Conservation (phyloP, 2,888 invertebrate genomes). For the Micropterix aruncella region DNA sequence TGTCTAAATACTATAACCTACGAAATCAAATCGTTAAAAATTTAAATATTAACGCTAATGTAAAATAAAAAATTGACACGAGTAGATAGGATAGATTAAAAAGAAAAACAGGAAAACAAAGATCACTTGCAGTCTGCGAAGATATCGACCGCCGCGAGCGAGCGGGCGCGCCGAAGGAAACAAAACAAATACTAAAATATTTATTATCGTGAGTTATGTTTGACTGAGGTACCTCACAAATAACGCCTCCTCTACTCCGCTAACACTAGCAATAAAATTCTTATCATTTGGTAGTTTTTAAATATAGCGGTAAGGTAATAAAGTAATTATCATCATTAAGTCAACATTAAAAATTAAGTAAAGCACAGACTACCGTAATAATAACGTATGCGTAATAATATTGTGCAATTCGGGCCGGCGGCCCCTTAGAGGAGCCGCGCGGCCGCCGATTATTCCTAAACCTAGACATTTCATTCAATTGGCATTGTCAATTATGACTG, state of each 20-base stretch:
- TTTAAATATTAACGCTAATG: slow-evolving; percentile 3
- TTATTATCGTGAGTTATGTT: not conserved
- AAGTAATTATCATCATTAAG: slow-evolving; percentile 2
- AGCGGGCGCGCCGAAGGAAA: slow-evolving; percentile 5
- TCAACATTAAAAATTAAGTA: slow-evolving; percentile 3
- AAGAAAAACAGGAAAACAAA: not conserved
- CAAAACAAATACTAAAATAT: slow-evolving; percentile 5
- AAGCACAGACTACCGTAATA: not conserved
- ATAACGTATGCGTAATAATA: not conserved
- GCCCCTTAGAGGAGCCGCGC: slow-evolving; percentile 3
- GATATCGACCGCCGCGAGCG: slow-evolving; percentile 11
- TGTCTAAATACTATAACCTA: slow-evolving; percentile 5
- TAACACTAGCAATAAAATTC: not conserved
- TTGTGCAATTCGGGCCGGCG: not conserved
- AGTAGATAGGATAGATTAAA: slow-evolving; percentile 2
- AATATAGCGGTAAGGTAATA: slow-evolving; percentile 1
- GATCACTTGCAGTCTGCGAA: too few relatives aligned
- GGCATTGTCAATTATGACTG: slow-evolving; percentile 12
- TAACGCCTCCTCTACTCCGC: slow-evolving; percentile 4
- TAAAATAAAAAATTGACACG: slow-evolving; percentile 1
- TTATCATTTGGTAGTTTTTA: slow-evolving; percentile 3
- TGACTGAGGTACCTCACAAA: slow-evolving; percentile 1
- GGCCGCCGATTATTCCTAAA: slow-evolving; percentile 10
- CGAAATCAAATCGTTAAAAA: slow-evolving; percentile 6
- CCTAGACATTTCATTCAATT: slow-evolving; percentile 10